Percentiles rank a stretch among this genome's conserved stretches.
These are phyloP conservation scores for Malurus cyaneus DNA, from an alignment of 2,113 vertebrate genomes.

Conservation along the genomic window DNA sequence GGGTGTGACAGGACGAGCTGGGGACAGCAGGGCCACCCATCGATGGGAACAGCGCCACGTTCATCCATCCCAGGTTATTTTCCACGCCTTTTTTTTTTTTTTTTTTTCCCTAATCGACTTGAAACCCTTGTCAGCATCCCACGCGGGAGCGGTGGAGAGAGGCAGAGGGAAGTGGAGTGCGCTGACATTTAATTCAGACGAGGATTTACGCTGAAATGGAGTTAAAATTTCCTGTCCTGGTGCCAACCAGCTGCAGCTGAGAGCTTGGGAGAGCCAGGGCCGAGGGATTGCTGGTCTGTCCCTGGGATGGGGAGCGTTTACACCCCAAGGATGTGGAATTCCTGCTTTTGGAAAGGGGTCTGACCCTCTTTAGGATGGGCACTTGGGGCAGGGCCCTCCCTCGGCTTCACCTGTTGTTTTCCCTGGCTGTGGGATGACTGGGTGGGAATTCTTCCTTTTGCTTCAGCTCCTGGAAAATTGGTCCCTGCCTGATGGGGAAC, in stretches of 20 bases:
- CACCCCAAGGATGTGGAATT: rapidly evolving
- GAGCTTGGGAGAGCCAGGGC: rapidly evolving
- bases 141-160: neutral
- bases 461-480: slow-evolving; percentile 14
- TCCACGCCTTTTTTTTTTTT: neutral
- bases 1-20: neutral
- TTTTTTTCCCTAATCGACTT: neutral
- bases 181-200: neutral
- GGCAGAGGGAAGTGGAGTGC: neutral
- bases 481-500: neutral
- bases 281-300: rapidly evolving
- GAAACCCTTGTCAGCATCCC: neutral
- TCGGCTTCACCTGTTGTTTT: neutral
- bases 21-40: neutral
- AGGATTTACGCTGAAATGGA: neutral
- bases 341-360: neutral
- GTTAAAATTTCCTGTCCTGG: neutral
- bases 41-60: rapidly evolving
- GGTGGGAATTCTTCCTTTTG: neutral
- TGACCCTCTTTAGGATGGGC: neutral
- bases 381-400: neutral
- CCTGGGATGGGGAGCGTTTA: neutral
- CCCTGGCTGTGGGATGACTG: neutral
- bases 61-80: neutral
- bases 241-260: neutral